Base-by-base conservation (phyloP, 2,888 invertebrate species). In the Micoletzkya japonica region DNA sequence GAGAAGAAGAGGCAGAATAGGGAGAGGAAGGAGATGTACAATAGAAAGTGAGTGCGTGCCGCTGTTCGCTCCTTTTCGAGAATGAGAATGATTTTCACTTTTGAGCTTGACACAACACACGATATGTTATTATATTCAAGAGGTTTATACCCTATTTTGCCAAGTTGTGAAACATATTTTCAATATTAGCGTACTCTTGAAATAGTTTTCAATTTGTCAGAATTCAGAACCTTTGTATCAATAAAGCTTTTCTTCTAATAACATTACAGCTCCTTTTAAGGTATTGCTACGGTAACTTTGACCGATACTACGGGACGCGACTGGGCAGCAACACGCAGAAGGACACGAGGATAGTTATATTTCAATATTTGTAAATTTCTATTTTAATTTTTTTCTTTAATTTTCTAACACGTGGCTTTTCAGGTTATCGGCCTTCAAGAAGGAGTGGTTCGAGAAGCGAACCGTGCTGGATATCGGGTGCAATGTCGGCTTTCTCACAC, bases 401-500 rank as follows among this genome's bases (percentile, higher is more conserved):
- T 44, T 44, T 20, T 44, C 20, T 75, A 75, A 75, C 64, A 64
- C 72, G 20, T n/a, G 79, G 1, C 74, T 76, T n/a, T 90, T 91
- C 56, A 90, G 98, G 66, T 68, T 68, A 32, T 24, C 60, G 10
- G 70, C 92, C 70, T 91, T 97, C 82, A 90, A 92, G 81, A 88
- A 90, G 56, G 91, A 93, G 81, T 89, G 95, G 85, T 95, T 97
- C 86, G 89, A 91, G 75, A 91, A 76, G 76, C 95, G 93, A 87
- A 93, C 94, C 87, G 91, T 97, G 57, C 88, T 98, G 76, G 98
- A 98, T 86, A 92, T 98, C 85, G 98, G 98, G 24, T 98, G 97
- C 87, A 98, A 98, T 87, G 92, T 94, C 73, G 98, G 98, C 0
- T 93, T 95, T 86, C 90, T 98, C 78, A 94, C 97, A 14, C 90